These are phyloP conservation scores for Neoarius graeffei DNA, from an alignment of 2,113 vertebrate species.

Conservation along the genomic window DNA sequence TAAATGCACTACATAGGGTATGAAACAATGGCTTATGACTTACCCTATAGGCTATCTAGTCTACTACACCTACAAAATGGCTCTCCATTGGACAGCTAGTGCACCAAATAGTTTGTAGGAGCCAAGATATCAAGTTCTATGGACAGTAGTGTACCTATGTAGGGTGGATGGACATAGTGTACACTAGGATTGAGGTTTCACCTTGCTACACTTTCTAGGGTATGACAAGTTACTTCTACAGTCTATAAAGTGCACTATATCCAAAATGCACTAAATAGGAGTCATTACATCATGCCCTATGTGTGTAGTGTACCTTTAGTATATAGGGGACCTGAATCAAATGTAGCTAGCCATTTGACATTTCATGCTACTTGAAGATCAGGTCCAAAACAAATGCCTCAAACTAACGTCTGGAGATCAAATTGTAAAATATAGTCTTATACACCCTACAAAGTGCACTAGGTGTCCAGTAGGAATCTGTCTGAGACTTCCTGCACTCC, in stretches of 20 bases:
- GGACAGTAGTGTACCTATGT: not conserved
- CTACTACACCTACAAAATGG: not conserved
- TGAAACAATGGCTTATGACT: not conserved
- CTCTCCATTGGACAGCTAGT: too few relatives aligned
- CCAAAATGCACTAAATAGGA: not conserved
- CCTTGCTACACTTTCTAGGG: too few relatives aligned
- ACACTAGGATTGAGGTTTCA: not conserved
- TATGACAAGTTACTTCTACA: not conserved
- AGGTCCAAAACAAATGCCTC: not conserved
- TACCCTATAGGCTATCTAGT: not conserved
- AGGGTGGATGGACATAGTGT: not conserved
- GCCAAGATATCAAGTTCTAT: not conserved
- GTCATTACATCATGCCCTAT: not conserved
- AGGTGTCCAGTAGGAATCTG: not conserved
- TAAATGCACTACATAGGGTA: not conserved
- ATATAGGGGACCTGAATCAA: not conserved
- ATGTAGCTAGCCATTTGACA: not conserved
- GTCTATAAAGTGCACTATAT: not conserved
- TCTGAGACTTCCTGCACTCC: slow-evolving; percentile 42
- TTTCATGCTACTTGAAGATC: not conserved
- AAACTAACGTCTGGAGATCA: not conserved
- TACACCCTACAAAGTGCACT: not conserved
- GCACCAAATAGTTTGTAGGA: not conserved
- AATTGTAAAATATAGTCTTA: not conserved
- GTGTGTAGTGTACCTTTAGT: not conserved